Evolutionary conservation across 2,797 vertebrate genomes (phyloP).

Genomic region (Anabacerthia variegaticeps): DNA sequence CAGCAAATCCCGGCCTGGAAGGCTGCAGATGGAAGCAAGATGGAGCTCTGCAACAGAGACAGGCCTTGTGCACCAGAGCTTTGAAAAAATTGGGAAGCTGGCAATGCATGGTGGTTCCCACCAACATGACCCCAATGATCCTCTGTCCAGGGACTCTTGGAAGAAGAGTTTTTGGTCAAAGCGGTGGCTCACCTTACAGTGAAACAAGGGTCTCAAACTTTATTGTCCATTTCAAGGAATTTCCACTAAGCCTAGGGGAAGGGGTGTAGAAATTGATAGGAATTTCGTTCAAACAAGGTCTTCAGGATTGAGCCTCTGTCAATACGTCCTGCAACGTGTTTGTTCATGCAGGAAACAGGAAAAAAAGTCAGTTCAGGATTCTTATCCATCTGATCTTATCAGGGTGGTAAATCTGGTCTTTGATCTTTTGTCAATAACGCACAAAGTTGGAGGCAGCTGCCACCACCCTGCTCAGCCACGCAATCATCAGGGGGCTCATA

Average conservation of each 20-base stretch:
- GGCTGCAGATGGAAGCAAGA: neutral
- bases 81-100: neutral
- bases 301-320: neutral
- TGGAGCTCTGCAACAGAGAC: neutral
- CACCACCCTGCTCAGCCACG: conserved; percentile 75
- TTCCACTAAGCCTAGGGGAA: neutral
- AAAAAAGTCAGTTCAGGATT: conserved; percentile 73
- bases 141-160: neutral
- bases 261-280: neutral
- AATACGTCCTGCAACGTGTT: conserved; percentile 43
- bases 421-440: conserved; percentile 80
- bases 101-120: neutral
- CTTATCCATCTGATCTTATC: conserved; percentile 78
- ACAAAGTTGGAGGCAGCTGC: conserved; percentile 78
- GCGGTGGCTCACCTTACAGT: neutral
- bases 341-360: neutral
- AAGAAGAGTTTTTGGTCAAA: neutral
- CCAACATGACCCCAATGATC: neutral
- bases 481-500: conserved; percentile 73
- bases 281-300: neutral
- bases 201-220: neutral
- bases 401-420: conserved; percentile 82
- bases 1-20: neutral
- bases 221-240: neutral
- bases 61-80: neutral